Conservation (phyloP, 1,140 invertebrate genomes). For the Atta colombica region DNA sequence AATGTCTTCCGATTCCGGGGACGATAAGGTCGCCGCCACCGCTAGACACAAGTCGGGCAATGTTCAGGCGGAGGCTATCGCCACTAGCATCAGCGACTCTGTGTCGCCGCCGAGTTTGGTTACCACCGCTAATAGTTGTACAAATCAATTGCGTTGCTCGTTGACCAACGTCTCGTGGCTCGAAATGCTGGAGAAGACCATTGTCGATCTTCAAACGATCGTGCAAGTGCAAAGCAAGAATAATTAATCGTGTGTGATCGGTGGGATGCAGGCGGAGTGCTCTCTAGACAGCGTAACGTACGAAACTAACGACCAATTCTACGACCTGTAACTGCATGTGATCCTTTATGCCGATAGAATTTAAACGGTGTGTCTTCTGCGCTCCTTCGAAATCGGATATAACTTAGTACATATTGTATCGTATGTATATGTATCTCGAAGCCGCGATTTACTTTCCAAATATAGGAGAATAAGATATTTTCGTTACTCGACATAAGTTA, state of each 20-base stretch:
- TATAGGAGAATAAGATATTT: slow-evolving; percentile 69
- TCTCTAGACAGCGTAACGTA: slow-evolving; percentile 49
- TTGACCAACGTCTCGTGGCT: slow-evolving; percentile 84
- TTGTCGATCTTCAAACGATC: slow-evolving; percentile 83
- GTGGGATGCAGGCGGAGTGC: neutral
- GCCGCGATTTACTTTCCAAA: slow-evolving; percentile 70
- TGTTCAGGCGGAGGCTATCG: slow-evolving; percentile 68
- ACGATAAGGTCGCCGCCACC: slow-evolving; percentile 68
- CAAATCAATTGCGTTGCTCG: slow-evolving; percentile 80
- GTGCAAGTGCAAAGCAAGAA: slow-evolving; percentile 84
- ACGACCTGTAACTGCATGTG: slow-evolving; percentile 57
- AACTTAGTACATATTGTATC: slow-evolving; percentile 53
- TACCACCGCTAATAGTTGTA: slow-evolving; percentile 75
- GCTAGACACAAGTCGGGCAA: slow-evolving; percentile 68
- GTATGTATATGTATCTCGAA: slow-evolving; percentile 65
- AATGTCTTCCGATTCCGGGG: slow-evolving; percentile 71
- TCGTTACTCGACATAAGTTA: slow-evolving; percentile 65
- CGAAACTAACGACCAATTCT: slow-evolving; percentile 58
- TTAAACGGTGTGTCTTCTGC: slow-evolving; percentile 64
- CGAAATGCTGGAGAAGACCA: slow-evolving; percentile 85
- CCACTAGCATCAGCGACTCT: slow-evolving; percentile 55
- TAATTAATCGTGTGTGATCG: slow-evolving; percentile 67
- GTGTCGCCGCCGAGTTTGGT: slow-evolving; percentile 61
- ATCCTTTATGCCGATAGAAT: slow-evolving; percentile 62
- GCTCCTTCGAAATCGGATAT: slow-evolving; percentile 62